Evolutionary conservation across 2,888 invertebrate species (phyloP), one percentile per base, ranked within the genome.

Genomic region (Drosophila picticornis): DNA sequence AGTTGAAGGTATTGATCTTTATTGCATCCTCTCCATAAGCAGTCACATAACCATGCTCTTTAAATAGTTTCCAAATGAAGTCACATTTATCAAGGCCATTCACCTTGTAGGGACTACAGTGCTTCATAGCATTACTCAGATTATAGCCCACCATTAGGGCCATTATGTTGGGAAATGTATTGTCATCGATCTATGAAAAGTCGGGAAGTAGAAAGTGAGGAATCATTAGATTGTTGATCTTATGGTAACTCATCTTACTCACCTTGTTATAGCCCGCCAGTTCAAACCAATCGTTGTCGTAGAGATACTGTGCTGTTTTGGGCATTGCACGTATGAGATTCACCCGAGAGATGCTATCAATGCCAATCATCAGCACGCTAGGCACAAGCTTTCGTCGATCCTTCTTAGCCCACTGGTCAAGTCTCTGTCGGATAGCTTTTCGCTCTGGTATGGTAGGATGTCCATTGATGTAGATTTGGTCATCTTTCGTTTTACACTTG

Each of bases 131-230:
- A 22, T 94, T 84, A 0, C 91, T 81, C 38, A 93, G 91, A 72
- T 94, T 95, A 75, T 95, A 94, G 1, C 98, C 98, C 0, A 96
- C 96, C 19, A 97, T 94, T 52, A 96, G 94, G 0, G 98, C 97
- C 95, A 98, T 96, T 58, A 98, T 93, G 93, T 98, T 99, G 0
- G 98, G 97, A 90, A 97, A 97, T 0, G 98, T 98, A 88, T 98
- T 98, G 90, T 98, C 98, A 10, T 96, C 97, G 73, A 97, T 95
- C 95, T 97, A 91, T 1, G 25, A 4, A 57, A 7, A 4, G 0
- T 19, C n/a, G 38, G 9, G 7, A 16, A 11, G 4, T 19, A 0
- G 4, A 2, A 46, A 46, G 9, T 9, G 36, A 2, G 3, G 7
- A 13, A 19, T 53, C 7, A 25, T 25, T 34, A 51, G 56, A 4